Evolutionary conservation across 2,113 vertebrate genomes (phyloP).

Genomic region (Phalacrocorax pelagicus): DNA sequence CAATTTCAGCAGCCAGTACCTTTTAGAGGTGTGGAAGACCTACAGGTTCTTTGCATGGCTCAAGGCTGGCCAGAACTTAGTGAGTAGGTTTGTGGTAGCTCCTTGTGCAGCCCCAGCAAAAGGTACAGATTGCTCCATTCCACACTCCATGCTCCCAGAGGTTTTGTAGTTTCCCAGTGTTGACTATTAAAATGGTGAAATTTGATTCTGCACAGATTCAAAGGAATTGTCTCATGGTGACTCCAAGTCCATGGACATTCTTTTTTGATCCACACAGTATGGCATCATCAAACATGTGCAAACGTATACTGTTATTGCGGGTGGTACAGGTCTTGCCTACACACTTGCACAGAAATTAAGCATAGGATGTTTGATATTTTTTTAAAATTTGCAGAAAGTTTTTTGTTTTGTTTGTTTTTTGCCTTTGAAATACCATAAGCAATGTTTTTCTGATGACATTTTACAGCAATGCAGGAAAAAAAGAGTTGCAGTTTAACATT

Average conservation of each 20-base stretch:
- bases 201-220: neutral
- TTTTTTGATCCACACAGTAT: too few species aligned
- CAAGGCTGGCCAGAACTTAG: neutral
- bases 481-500: neutral
- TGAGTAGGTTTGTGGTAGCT: neutral
- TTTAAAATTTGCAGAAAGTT: neutral
- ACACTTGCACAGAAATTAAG: neutral
- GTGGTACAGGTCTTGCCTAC: neutral
- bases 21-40: neutral
- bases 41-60: neutral
- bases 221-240: neutral
- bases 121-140: neutral
- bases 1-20: neutral
- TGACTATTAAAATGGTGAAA: neutral
- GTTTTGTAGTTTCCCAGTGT: neutral
- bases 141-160: too few species aligned
- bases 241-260: neutral
- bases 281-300: neutral
- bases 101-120: neutral
- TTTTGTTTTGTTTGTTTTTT: neutral
- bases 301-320: neutral
- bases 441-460: neutral
- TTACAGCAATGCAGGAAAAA: neutral
- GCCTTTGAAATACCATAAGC: neutral
- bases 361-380: neutral